Conservation (phyloP, 1,140 invertebrate species). For the Notospermus geniculatus region DNA sequence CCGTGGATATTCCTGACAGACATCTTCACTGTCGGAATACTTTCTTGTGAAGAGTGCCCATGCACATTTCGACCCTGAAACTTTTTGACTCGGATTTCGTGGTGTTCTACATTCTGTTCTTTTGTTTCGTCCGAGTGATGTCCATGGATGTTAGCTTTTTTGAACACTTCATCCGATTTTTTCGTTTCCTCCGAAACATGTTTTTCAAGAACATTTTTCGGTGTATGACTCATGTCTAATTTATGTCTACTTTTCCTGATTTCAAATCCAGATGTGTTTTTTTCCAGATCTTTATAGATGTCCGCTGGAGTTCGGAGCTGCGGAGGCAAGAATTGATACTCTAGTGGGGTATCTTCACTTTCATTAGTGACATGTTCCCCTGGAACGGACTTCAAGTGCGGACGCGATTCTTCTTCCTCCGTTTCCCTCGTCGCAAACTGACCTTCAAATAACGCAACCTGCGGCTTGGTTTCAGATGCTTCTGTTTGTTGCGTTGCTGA, state of each 20-base stretch:
- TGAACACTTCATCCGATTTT: not conserved
- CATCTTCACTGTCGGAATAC: not conserved
- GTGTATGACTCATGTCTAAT: not conserved
- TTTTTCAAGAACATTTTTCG: not conserved
- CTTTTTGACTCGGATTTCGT: not conserved
- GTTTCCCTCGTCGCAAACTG: constrained; percentile 32
- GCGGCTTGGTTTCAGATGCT: constrained; percentile 5
- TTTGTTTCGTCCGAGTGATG: too few relatives aligned
- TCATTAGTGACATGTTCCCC: constrained; percentile 11
- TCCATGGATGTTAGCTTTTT: not conserved
- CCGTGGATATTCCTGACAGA: constrained; percentile 11
- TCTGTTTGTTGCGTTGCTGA: constrained; percentile 17
- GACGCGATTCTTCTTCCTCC: constrained; percentile 13
- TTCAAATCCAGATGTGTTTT: not conserved
- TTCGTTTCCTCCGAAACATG: not conserved
- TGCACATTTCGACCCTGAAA: not conserved
- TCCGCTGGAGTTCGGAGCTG: too few relatives aligned
- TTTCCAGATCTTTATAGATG: too few relatives aligned
- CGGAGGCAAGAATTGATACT: too few relatives aligned
- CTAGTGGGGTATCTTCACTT: too few relatives aligned
- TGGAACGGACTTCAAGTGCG: constrained; percentile 10
- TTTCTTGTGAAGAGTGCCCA: constrained; percentile 2
- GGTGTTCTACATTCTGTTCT: not conserved
- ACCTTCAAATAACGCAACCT: constrained; percentile 21
- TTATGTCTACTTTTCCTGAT: not conserved